A percentile compares a stretch with the other conserved stretches of the same genome.
Conservation (phyloP, 2,797 vertebrate species). For the Loris lydekkerianus region DNA sequence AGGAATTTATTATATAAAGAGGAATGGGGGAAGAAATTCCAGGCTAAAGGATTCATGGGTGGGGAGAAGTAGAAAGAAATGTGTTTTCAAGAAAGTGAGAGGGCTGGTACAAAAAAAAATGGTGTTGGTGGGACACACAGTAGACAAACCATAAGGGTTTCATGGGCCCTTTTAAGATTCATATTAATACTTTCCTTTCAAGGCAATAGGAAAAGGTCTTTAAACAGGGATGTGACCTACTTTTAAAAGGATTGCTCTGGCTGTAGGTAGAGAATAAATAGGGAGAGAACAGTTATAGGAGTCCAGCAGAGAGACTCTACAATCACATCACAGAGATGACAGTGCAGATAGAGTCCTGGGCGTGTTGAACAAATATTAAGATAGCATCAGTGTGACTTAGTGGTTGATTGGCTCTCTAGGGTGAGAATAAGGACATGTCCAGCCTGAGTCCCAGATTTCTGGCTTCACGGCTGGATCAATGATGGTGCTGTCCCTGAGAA, state of each 20-base stretch:
- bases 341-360: background rate
- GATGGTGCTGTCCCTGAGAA: background rate
- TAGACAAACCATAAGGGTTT: background rate
- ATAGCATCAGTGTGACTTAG: background rate
- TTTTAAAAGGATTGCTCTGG: background rate
- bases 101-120: background rate
- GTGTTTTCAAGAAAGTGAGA: constrained; percentile 13
- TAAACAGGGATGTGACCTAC: background rate
- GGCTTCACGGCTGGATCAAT: background rate
- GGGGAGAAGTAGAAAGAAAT: background rate
- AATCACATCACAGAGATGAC: background rate
- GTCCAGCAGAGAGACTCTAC: background rate
- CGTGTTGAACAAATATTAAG: background rate
- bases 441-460: background rate
- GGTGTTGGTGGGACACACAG: background rate
- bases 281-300: background rate
- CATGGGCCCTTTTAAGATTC: background rate
- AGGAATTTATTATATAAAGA: background rate
- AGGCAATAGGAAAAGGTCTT: background rate
- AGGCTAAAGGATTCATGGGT: background rate
- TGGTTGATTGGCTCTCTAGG: background rate
- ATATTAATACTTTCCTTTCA: background rate
- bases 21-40: background rate
- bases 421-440: background rate
- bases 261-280: background rate